A percentile compares a stretch with the other conserved stretches of the same genome.
Evolutionary conservation across 1,140 invertebrate species (phyloP).

Genomic region (Aphelenchoides fujianensis): DNA sequence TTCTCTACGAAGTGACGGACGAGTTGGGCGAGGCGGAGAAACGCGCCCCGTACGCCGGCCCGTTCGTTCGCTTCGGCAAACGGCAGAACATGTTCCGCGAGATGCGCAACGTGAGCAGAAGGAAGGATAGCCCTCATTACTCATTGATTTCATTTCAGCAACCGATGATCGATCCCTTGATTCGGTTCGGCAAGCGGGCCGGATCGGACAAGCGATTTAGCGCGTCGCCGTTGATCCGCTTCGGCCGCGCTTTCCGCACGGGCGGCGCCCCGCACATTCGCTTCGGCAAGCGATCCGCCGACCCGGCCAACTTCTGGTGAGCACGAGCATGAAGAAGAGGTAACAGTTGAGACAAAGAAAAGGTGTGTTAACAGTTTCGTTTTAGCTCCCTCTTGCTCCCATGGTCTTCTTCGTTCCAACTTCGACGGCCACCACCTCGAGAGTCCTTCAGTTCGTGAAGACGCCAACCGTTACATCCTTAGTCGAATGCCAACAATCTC

Average conservation of each 20-base stretch:
- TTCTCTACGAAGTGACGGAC: background rate
- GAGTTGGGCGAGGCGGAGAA: background rate
- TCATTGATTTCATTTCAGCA: background rate
- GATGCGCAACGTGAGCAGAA: background rate
- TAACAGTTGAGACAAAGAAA: background rate
- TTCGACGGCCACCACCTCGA: no score
- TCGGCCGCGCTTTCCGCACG: slow-evolving; percentile 5
- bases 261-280: background rate
- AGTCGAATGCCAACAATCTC: no score
- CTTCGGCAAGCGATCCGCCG: no score
- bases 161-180: background rate
- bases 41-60: background rate
- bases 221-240: background rate
- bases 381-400: no score
- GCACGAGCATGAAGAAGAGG: background rate
- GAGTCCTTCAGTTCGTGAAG: no score
- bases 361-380: no score
- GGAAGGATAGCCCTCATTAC: background rate
- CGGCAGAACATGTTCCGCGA: background rate
- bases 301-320: no score
- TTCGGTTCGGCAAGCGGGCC: slow-evolving; percentile 11
- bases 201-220: slow-evolving; percentile 11
- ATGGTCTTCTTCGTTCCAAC: no score
- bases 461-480: no score
- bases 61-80: slow-evolving; percentile 3